phyloP scores from a whole-genome alignment of 30 jellyfish, hydroid and myxozoan species.

The Mastigias papua region DNA sequence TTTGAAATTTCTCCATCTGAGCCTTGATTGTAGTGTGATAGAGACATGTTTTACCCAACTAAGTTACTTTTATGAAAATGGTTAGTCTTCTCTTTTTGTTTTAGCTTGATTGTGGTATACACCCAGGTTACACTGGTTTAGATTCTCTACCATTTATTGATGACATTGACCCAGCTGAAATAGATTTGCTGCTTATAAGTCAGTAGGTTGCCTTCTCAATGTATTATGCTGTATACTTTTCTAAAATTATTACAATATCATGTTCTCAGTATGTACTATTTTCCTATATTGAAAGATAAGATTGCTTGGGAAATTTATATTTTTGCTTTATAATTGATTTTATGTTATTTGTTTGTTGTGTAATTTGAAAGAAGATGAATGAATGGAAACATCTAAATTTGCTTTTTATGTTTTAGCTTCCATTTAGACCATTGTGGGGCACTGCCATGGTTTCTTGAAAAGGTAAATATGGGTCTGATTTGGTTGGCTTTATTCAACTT shows the following conservation, averaged over 20 bases:
- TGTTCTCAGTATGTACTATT: no score
- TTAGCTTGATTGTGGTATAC: conserved; percentile 98
- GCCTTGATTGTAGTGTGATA: no score
- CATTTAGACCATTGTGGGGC: conserved; percentile 99
- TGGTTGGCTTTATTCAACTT: not conserved
- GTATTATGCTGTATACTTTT: no score
- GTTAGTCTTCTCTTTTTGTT: not conserved
- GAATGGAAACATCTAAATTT: not conserved
- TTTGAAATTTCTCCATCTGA: no score
- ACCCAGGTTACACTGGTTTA: conserved; percentile 97
- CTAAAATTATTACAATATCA: no score
- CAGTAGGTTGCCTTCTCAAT: conserved; percentile 69
- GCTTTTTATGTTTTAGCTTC: conserved; percentile 48
- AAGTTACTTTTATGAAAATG: not conserved
- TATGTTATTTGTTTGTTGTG: no score
- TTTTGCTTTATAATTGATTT: not conserved
- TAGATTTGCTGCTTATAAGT: conserved; percentile 92
- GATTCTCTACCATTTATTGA: conserved; percentile 98
- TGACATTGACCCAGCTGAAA: conserved; percentile 98
- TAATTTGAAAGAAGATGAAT: no score
- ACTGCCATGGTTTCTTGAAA: conserved; percentile 98
- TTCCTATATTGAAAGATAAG: no score
- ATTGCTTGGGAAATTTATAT: no score
- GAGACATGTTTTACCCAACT: no score
- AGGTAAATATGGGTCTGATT: conserved; percentile 36